These are phyloP conservation scores for Drosophila paramelanica DNA, from an alignment of 2,888 invertebrate species.

Conservation along the genomic window DNA sequence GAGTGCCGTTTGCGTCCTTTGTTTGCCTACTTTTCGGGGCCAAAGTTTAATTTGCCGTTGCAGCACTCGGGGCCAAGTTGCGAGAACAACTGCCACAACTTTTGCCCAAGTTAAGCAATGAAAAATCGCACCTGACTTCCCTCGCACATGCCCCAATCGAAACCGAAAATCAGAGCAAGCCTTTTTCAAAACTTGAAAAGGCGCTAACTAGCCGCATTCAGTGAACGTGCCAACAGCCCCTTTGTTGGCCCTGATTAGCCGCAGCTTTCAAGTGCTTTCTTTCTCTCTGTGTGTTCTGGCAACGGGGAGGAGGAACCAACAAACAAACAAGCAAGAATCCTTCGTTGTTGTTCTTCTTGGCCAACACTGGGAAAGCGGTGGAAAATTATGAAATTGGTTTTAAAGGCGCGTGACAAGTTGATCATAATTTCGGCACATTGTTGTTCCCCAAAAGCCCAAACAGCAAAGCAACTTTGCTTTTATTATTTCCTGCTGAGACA, in stretches of 20 bases:
- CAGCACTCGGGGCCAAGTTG: constrained; percentile 32
- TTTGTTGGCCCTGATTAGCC: constrained; percentile 45
- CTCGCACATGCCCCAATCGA: constrained; percentile 4
- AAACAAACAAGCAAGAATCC: background rate
- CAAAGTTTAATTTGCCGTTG: constrained; percentile 42
- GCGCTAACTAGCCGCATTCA: constrained; percentile 67
- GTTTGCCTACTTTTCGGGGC: constrained; percentile 30
- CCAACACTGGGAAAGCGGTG: constrained; percentile 14
- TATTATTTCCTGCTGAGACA: background rate
- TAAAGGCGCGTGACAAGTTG: constrained; percentile 11
- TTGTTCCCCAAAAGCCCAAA: background rate
- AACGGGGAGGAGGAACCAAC: no score
- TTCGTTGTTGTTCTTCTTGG: constrained; percentile 12
- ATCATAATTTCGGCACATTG: background rate
- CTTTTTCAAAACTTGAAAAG: constrained; percentile 34
- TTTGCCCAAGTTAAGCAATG: constrained; percentile 13
- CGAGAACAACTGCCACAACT: constrained; percentile 32
- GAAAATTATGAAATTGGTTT: constrained; percentile 37
- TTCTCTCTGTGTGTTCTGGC: background rate
- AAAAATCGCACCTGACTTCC: background rate
- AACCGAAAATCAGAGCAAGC: constrained; percentile 28
- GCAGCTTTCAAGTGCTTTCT: constrained; percentile 1
- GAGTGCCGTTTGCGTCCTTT: constrained; percentile 10
- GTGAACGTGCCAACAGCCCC: constrained; percentile 45
- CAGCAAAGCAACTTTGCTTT: background rate